Evolutionary conservation across 1,140 invertebrate species (phyloP).

Genomic region (Macrostomum lignano): DNA sequence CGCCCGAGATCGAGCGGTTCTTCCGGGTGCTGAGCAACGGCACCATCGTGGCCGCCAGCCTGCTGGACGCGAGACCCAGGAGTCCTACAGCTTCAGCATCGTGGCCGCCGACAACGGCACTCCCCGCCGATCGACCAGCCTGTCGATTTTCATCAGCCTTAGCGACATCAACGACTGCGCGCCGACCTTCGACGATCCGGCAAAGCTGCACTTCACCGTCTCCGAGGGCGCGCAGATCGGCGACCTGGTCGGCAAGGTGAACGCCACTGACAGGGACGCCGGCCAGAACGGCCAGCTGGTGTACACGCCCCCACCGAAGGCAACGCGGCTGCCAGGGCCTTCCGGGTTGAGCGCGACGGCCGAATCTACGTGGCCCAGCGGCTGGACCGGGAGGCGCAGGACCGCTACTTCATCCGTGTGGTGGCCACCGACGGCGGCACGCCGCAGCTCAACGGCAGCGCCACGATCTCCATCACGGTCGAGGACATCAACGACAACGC

Average conservation of each 20-base stretch:
- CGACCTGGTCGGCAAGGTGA: background rate
- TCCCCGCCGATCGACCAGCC: constrained; percentile 24
- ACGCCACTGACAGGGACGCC: background rate
- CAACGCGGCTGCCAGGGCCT: background rate
- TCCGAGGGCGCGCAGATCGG: background rate
- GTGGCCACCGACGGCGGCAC: constrained; percentile 60
- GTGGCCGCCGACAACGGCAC: constrained; percentile 60
- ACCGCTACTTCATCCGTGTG: constrained; percentile 47
- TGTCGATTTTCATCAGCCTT: background rate
- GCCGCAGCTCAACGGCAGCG: constrained; percentile 25
- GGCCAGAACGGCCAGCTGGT: constrained; percentile 34
- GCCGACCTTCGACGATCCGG: background rate
- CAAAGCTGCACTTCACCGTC: background rate
- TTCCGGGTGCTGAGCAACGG: background rate
- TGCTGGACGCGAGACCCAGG: constrained; percentile 45
- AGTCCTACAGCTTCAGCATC: constrained; percentile 47
- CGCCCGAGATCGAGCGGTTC: background rate
- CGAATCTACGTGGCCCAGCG: constrained; percentile 9
- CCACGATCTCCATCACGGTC: background rate
- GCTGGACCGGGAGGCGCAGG: constrained; percentile 50
- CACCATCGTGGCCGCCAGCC: background rate
- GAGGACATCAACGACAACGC: constrained; percentile 1
- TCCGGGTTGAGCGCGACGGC: background rate
- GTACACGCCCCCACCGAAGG: constrained; percentile 31
- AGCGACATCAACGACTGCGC: background rate